phyloP scores from a whole-genome alignment of 2,888 invertebrate genomes.

The Diogma glabrata region DNA sequence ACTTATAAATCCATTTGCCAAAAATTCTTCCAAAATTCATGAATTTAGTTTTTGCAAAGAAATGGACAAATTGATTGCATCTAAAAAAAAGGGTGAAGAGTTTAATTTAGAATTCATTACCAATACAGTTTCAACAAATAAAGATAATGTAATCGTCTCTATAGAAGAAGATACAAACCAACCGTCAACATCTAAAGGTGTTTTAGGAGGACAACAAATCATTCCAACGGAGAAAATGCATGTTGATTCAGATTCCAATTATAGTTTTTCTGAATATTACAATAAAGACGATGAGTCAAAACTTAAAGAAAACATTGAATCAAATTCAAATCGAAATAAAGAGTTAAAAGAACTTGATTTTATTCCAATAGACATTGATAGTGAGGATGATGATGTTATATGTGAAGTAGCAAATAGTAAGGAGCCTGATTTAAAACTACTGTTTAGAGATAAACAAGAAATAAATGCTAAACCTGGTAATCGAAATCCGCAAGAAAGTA shows the following conservation, averaged over 20 bases:
- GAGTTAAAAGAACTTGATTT: too few species aligned
- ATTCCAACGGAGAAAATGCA: too few species aligned
- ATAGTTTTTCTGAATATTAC: conserved; percentile 33
- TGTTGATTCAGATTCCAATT: conserved; percentile 35
- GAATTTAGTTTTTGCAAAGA: conserved; percentile 5
- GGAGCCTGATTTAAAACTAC: not conserved
- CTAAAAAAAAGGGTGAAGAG: not conserved
- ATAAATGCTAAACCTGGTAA: too few species aligned
- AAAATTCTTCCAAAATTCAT: not conserved
- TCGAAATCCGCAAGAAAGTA: too few species aligned
- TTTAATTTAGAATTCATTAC: not conserved
- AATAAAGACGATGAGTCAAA: not conserved
- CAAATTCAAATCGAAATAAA: too few species aligned
- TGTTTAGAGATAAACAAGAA: not conserved
- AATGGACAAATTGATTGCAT: conserved; percentile 4
- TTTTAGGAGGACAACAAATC: conserved; percentile 9
- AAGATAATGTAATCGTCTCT: not conserved
- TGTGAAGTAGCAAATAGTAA: not conserved
- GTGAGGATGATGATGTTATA: not conserved
- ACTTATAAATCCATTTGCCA: conserved; percentile 1
- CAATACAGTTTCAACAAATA: not conserved
- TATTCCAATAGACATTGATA: not conserved
- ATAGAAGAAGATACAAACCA: not conserved
- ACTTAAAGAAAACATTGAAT: not conserved
- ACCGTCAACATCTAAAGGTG: conserved; percentile 6